Evolutionary conservation across 2,113 vertebrate species (phyloP).

Genomic region (Jacana jacana): DNA sequence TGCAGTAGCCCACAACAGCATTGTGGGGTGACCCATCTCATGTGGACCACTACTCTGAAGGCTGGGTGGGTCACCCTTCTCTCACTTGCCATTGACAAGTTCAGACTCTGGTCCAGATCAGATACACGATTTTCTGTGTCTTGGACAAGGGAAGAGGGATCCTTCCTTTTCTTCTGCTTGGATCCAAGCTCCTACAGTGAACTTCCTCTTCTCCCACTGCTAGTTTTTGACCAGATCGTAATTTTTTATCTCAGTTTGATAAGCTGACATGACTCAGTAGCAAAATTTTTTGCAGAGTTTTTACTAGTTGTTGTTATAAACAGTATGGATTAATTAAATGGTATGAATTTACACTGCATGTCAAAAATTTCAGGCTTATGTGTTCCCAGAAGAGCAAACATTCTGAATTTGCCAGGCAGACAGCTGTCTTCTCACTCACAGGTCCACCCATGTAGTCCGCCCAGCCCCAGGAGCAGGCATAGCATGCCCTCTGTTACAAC

Average conservation of each 20-base stretch:
- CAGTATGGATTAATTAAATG: not conserved
- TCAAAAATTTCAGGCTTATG: not conserved
- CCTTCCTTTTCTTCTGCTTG: not conserved
- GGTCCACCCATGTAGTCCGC: not conserved
- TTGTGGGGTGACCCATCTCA: not conserved
- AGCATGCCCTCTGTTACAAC: not conserved
- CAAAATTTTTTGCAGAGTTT: not conserved
- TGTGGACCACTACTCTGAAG: not conserved
- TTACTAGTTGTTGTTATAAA: not conserved
- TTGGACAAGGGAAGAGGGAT: accelerated
- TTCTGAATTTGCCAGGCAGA: not conserved
- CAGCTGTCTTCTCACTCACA: not conserved
- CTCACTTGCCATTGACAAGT: not conserved
- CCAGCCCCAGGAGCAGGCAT: not conserved
- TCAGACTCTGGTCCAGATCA: not conserved
- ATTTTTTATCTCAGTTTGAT: not conserved
- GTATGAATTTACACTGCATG: not conserved
- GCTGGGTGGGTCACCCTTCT: not conserved
- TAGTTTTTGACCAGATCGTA: not conserved
- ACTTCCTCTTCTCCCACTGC: not conserved
- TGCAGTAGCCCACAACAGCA: not conserved
- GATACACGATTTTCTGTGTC: not conserved
- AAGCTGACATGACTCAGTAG: not conserved
- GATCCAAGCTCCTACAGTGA: not conserved
- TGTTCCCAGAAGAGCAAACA: not conserved